These are phyloP conservation scores for Limonius californicus DNA, from an alignment of 1,140 invertebrate species.

Conservation along the genomic window DNA sequence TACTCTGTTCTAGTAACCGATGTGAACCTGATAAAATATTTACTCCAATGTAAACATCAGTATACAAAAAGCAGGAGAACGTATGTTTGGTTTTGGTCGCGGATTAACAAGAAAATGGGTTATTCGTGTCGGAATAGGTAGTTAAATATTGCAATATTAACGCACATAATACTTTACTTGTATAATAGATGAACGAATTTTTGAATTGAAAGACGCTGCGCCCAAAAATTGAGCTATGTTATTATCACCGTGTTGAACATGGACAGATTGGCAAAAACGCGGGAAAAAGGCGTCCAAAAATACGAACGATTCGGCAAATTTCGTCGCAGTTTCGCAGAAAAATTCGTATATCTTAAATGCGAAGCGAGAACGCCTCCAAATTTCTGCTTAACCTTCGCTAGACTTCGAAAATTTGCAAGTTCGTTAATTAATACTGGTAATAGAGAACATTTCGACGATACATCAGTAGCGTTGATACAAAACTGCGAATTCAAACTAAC, in stretches of 20 bases:
- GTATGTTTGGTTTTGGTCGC: not conserved
- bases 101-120: not conserved
- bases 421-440: conserved; percentile 2
- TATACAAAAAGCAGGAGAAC: too few relatives aligned
- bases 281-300: conserved; percentile 6
- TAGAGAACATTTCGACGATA: conserved; percentile 9
- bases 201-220: conserved; percentile 10
- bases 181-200: conserved; percentile 3
- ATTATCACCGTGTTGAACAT: conserved; percentile 7
- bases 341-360: not conserved
- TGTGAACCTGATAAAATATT: too few relatives aligned
- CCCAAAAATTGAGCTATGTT: conserved; percentile 11
- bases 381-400: conserved; percentile 2
- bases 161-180: not conserved
- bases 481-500: not conserved
- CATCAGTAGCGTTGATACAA: not conserved
- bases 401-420: conserved; percentile 2
- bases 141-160: conserved; percentile 4
- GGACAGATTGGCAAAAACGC: conserved; percentile 13
- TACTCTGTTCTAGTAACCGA: too few relatives aligned
- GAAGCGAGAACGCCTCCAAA: not conserved
- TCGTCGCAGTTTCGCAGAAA: conserved; percentile 3
- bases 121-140: not conserved
- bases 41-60: too few relatives aligned
- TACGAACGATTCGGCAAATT: not conserved